Evolutionary conservation across 2,888 invertebrate species (phyloP).

Genomic region (Eupithecia pulchellata): DNA sequence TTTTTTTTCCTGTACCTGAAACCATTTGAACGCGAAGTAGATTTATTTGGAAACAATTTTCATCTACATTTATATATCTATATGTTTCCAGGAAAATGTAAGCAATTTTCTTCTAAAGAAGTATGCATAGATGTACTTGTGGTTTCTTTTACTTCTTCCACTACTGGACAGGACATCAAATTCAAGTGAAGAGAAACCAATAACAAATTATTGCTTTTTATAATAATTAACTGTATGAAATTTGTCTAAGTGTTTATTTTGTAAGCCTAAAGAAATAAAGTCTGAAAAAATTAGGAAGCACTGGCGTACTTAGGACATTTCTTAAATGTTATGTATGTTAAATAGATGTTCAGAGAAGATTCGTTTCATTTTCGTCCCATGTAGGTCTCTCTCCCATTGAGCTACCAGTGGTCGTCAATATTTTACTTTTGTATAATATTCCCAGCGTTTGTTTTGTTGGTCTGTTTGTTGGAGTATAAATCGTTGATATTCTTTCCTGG

Average conservation of each 20-base stretch:
- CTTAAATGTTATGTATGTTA: background rate
- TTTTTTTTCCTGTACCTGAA: background rate
- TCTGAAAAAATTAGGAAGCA: too few relatives aligned
- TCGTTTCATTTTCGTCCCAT: background rate
- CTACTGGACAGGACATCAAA: too few relatives aligned
- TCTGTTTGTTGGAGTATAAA: slow-evolving; percentile 2
- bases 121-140: too few relatives aligned
- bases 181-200: too few relatives aligned
- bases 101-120: background rate
- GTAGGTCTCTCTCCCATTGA: too few relatives aligned
- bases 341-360: background rate
- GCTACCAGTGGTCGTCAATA: background rate
- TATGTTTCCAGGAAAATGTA: background rate
- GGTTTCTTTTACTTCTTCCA: too few relatives aligned
- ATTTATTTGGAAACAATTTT: background rate
- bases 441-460: background rate
- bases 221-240: too few relatives aligned
- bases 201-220: too few relatives aligned
- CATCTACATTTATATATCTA: background rate
- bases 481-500: slow-evolving; percentile 16
- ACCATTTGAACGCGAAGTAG: background rate
- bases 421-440: background rate
- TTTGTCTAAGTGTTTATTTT: too few relatives aligned
- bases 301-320: background rate
- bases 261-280: too few relatives aligned